Evolutionary conservation across 1,140 invertebrate species (phyloP).

Genomic region (Stegodyphus dumicola): DNA sequence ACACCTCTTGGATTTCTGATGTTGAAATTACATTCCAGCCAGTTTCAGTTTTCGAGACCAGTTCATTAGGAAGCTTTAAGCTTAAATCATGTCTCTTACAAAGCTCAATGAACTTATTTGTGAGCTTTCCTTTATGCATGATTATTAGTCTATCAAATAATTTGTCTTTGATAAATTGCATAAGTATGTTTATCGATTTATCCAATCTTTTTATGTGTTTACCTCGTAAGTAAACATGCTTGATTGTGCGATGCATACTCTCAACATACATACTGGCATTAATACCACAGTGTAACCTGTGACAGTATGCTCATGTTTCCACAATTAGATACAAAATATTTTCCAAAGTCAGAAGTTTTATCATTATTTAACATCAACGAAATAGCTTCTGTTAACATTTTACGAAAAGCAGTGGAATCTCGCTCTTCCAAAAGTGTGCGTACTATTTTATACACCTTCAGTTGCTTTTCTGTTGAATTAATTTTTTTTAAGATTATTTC

Average conservation of each 20-base stretch:
- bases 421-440: constrained; percentile 1
- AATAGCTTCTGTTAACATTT: not conserved
- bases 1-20: not conserved
- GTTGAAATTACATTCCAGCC: not conserved
- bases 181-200: constrained; percentile 66
- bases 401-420: not conserved
- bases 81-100: constrained; percentile 63
- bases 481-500: constrained; percentile 26
- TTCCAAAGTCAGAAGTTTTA: not conserved
- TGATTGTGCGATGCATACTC: constrained; percentile 4
- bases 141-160: no score
- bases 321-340: constrained; percentile 16
- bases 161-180: constrained; percentile 68
- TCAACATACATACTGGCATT: constrained; percentile 28
- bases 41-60: not conserved
- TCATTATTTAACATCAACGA: not conserved
- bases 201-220: constrained; percentile 7
- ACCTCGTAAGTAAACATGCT: constrained; percentile 12
- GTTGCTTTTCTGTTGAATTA: not conserved
- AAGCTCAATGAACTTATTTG: constrained; percentile 81
- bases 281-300: constrained; percentile 9
- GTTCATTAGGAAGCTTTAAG: not conserved
- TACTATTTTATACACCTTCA: not conserved
- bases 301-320: not conserved
- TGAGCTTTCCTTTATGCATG: no score